Conservation (phyloP, 2,888 invertebrate genomes). For the Ochropacha duplaris region DNA sequence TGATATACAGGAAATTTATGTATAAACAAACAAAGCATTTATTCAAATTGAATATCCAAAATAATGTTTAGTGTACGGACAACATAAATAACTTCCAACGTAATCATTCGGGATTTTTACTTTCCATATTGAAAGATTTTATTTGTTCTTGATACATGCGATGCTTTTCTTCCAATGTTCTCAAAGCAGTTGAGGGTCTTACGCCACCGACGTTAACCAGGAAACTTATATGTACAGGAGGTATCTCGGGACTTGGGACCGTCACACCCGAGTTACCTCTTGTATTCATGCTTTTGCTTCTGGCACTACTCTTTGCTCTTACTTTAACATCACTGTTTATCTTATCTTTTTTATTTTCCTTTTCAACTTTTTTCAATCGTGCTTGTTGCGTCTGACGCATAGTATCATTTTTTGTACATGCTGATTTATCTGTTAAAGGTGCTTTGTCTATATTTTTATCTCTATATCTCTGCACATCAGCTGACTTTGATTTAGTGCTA, state of each 20-base stretch:
- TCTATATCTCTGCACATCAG: conserved; percentile 34
- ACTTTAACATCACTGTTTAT: conserved; percentile 19
- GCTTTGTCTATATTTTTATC: conserved; percentile 20
- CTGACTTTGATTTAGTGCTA: conserved; percentile 49
- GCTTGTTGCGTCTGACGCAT: conserved; percentile 12
- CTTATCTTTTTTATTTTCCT: conserved; percentile 20
- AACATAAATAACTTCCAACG: background rate
- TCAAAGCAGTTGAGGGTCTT: conserved; percentile 59
- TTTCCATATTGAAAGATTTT: conserved; percentile 52
- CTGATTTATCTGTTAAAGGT: conserved; percentile 16
- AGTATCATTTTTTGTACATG: conserved; percentile 18
- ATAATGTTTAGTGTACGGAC: conserved; percentile 11
- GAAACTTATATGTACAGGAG: conserved; percentile 70
- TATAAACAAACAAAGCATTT: background rate
- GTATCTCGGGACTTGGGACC: conserved; percentile 18
- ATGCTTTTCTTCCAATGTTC: conserved; percentile 70
- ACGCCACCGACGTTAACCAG: conserved; percentile 62
- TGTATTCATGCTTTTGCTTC: conserved; percentile 45
- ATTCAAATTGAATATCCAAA: background rate
- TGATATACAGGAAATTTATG: background rate
- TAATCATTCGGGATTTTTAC: conserved; percentile 19
- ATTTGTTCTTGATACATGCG: conserved; percentile 71
- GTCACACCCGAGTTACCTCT: no score
- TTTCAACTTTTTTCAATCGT: conserved; percentile 11
- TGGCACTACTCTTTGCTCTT: conserved; percentile 42